phyloP scores from a whole-genome alignment of 2,113 vertebrate species.

The Sinocyclocheilus rhinocerous region DNA sequence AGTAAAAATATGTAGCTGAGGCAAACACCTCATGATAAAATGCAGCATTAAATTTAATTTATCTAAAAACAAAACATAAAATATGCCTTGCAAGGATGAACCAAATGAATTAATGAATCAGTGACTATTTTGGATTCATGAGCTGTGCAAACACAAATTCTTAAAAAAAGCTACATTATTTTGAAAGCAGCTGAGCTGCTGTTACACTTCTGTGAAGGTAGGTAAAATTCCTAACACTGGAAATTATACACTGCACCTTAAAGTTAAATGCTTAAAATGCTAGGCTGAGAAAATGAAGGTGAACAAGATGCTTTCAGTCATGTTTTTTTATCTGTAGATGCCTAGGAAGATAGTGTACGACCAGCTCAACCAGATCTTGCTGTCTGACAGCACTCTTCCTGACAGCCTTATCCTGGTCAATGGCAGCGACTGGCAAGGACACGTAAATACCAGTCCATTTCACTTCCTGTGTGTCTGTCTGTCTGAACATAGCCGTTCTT shows the following conservation, averaged over 20 bases:
- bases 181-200: background rate
- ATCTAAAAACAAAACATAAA: background rate
- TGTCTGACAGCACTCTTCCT: slow-evolving; percentile 75
- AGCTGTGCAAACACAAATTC: background rate
- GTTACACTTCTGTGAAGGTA: background rate
- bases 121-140: background rate
- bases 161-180: background rate
- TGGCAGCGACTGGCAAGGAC: slow-evolving; percentile 80
- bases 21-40: too few species aligned
- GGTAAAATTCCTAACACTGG: background rate
- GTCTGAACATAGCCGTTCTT: background rate
- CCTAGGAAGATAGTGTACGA: slow-evolving; percentile 80
- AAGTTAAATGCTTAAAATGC: background rate
- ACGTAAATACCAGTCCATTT: slow-evolving; percentile 64
- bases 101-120: background rate
- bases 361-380: slow-evolving; percentile 81
- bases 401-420: slow-evolving; percentile 80
- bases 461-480: background rate
- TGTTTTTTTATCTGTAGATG: slow-evolving; percentile 60
- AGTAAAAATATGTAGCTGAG: too few species aligned
- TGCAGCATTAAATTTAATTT: too few species aligned
- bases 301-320: background rate
- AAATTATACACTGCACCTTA: background rate
- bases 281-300: background rate
- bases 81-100: background rate